Evolutionary conservation across 2,888 invertebrate genomes (phyloP), one percentile per base, ranked within the genome.

Genomic region (Nineta flava): DNA sequence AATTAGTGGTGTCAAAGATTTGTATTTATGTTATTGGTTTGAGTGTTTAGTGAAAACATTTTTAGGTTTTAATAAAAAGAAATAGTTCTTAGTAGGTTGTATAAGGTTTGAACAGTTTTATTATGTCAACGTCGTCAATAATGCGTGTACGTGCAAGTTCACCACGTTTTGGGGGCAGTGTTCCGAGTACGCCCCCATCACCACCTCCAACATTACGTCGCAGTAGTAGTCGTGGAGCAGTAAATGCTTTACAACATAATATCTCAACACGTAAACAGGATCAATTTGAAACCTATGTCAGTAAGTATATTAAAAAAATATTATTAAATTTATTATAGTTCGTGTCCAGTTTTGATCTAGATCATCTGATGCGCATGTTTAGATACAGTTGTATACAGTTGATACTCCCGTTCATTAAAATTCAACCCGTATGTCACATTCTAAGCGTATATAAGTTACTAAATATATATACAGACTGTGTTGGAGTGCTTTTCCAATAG

Each of bases 251-350:
- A 9, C 19, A 26, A 21, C 38, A n/a, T 38, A 38, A 38, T 38
- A 13, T 38, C n/a, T n/a, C 48, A 9, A n/a, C 26, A 9, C 19
- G 41, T 15, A 17, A 40, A 15, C 61, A 61, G 38, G 57, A 62
- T 54, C 70, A 67, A 61, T 74, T 72, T 66, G 74, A 74, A 60
- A 63, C 67, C 58, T 71, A 72, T 60, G 64, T 74, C 55, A 72
- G 74, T 74, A 69, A 74, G 74, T 73, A 56, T 32, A 26, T 26
- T 26, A 5, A 26, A 26, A 26, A 26, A 26, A 26, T 7, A 26
- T 26, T 26, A 7, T 26, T 2, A 3, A 6, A 26, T 50, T 40
- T 32, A 26, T 26, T 26, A 17, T 46, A 19, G 16, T 41, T n/a
- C 13, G 9, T 13, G 13, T 9, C 42, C 9, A 17, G 16, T 19